Evolutionary conservation across 2,888 invertebrate genomes (phyloP).

Genomic region (Caenorhabditis uteleia): DNA sequence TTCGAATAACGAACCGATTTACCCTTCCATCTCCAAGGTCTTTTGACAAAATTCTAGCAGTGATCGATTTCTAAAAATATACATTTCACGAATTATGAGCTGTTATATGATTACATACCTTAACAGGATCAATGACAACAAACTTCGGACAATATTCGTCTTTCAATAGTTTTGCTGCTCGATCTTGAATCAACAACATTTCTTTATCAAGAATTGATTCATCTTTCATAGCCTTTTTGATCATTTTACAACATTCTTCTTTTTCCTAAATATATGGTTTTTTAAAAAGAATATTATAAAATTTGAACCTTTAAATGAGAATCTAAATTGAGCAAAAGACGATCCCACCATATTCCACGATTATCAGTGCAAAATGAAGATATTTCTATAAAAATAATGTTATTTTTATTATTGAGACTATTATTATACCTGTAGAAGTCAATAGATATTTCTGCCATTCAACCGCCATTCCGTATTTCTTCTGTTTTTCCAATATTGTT

Average conservation of each 20-base stretch:
- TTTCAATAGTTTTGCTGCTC: constrained; percentile 25
- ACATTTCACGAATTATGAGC: too few species aligned
- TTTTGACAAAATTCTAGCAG: constrained; percentile 44
- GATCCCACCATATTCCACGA: constrained; percentile 74
- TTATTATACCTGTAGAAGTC: constrained; percentile 70
- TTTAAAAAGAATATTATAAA: background rate
- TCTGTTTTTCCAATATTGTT: constrained; percentile 72
- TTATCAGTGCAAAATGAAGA: constrained; percentile 69
- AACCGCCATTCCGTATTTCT: constrained; percentile 73
- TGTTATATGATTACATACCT: too few species aligned
- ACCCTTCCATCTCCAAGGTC: constrained; percentile 55
- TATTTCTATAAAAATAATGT: background rate
- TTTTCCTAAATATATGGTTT: constrained; percentile 9
- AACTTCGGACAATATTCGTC: background rate
- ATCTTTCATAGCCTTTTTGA: constrained; percentile 32
- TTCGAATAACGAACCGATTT: constrained; percentile 52
- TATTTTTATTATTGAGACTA: background rate
- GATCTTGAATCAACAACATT: constrained; percentile 50
- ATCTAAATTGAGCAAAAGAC: constrained; percentile 77
- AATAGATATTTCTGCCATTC: constrained; percentile 74
- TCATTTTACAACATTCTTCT: constrained; percentile 27
- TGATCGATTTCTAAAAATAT: too few species aligned
- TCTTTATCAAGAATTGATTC: constrained; percentile 37
- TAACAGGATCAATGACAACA: background rate
- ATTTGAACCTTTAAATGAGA: constrained; percentile 60